Conservation (phyloP, 2,797 vertebrate species). For the Falco columbarius region DNA sequence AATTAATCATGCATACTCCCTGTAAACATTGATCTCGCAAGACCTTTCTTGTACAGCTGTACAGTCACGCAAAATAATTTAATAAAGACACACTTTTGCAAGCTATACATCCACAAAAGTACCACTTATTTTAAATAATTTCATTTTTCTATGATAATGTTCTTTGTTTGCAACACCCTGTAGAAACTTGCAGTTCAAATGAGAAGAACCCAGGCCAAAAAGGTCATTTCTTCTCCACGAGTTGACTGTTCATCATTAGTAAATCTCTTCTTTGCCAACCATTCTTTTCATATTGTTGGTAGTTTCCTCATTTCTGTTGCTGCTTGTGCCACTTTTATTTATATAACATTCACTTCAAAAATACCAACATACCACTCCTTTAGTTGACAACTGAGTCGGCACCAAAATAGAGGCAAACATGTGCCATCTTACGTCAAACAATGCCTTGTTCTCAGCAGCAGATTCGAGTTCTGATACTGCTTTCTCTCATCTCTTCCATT, state of each 20-base stretch:
- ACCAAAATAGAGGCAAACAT: neutral
- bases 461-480: neutral
- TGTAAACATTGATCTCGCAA: neutral
- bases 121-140: neutral
- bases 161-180: neutral
- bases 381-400: neutral
- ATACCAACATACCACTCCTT: neutral
- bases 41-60: conserved; percentile 37
- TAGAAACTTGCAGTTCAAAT: neutral
- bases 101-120: neutral
- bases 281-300: neutral
- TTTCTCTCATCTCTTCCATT: neutral
- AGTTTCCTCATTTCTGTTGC: conserved; percentile 15
- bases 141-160: neutral
- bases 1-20: neutral
- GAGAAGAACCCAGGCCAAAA: neutral
- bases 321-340: conserved; percentile 39
- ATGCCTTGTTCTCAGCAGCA: neutral
- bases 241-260: neutral
- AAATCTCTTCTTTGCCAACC: neutral
- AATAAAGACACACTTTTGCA: conserved; percentile 57
- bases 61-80: conserved; percentile 47
- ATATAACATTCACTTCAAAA: neutral
- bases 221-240: neutral
- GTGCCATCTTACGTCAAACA: neutral